Evolutionary conservation across 2,888 invertebrate species (phyloP).

Genomic region (Nomada flava): DNA sequence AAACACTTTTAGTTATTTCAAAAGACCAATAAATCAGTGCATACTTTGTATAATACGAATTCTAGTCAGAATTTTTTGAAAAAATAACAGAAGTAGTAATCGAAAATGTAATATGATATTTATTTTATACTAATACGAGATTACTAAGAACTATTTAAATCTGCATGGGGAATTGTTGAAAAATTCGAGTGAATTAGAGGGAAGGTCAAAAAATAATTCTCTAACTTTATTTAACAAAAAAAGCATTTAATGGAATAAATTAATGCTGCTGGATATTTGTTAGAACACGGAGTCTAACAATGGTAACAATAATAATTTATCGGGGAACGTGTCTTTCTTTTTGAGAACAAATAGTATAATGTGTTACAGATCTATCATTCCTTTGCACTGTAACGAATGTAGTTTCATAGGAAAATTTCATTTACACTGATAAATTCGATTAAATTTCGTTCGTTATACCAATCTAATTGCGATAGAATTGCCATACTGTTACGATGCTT

Average conservation of each 20-base stretch:
- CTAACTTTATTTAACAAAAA: slow-evolving; percentile 72
- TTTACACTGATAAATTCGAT: not conserved
- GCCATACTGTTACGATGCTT: not conserved
- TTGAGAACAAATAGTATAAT: slow-evolving; percentile 13
- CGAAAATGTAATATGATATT: too few species aligned
- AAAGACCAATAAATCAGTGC: not conserved
- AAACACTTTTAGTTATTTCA: not conserved
- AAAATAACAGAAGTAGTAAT: too few species aligned
- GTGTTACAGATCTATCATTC: too few species aligned
- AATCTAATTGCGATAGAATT: not conserved
- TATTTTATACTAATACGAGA: too few species aligned
- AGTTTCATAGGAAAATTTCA: not conserved
- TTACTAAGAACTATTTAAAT: too few species aligned
- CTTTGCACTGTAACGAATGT: too few species aligned
- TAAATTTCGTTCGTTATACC: not conserved
- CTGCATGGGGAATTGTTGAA: not conserved
- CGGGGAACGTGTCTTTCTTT: slow-evolving; percentile 37
- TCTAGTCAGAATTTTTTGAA: not conserved
- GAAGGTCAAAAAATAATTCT: slow-evolving; percentile 43
- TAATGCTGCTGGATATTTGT: slow-evolving; percentile 70
- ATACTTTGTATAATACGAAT: not conserved
- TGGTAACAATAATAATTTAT: slow-evolving; percentile 30
- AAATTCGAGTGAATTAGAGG: not conserved
- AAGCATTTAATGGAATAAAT: slow-evolving; percentile 66
- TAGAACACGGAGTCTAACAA: slow-evolving; percentile 33